A percentile compares a stretch with the other conserved stretches of the same genome.
Evolutionary conservation across 2,797 vertebrate species (phyloP).

Genomic region (Pseudomugil tenellus): DNA sequence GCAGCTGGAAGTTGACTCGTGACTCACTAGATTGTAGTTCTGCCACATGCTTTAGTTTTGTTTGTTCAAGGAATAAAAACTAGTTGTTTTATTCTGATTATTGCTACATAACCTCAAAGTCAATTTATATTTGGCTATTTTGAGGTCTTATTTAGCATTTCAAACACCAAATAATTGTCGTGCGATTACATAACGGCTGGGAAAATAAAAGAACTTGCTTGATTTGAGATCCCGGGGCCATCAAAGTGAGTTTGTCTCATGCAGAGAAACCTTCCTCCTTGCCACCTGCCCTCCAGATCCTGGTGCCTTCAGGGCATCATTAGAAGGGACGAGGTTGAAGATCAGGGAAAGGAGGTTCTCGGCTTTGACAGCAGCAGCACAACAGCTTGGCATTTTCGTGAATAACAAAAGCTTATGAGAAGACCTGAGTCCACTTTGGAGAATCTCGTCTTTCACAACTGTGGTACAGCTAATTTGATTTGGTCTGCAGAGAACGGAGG

Average conservation of each 20-base stretch:
- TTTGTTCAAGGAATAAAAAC: background rate
- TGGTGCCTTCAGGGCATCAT: constrained; percentile 77
- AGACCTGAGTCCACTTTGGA: constrained; percentile 48
- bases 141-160: background rate
- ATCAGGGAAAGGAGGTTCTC: constrained; percentile 59
- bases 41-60: background rate
- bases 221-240: constrained; percentile 23
- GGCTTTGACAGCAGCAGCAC: constrained; percentile 57
- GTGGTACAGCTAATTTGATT: constrained; percentile 80
- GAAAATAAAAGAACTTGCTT: constrained; percentile 7
- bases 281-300: constrained; percentile 71
- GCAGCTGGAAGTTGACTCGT: background rate
- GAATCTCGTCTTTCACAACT: constrained; percentile 64
- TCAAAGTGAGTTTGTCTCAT: constrained; percentile 38
- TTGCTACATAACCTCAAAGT: background rate
- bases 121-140: background rate
- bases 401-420: constrained; percentile 59
- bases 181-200: background rate
- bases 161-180: background rate
- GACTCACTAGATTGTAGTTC: background rate
- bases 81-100: background rate
- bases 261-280: constrained; percentile 59
- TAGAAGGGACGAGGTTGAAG: constrained; percentile 65
- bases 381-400: constrained; percentile 70
- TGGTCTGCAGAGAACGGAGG: constrained; percentile 77